These are phyloP conservation scores for Dipodomys merriami DNA, from an alignment of 2,113 vertebrate species.

Conservation along the genomic window DNA sequence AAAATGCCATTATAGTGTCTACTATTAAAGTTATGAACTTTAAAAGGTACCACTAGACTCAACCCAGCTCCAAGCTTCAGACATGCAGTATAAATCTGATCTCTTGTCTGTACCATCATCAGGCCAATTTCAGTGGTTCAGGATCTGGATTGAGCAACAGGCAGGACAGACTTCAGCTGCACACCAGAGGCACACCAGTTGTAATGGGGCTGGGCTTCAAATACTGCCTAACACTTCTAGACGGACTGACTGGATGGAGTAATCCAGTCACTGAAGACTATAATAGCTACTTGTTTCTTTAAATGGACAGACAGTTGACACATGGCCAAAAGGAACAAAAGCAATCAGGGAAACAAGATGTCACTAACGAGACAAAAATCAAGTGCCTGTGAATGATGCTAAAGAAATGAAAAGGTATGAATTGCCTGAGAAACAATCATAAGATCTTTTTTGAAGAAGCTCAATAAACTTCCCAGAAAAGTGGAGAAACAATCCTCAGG, in stretches of 20 bases:
- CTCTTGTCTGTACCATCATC: neutral
- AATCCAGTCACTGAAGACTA: neutral
- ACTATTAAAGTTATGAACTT: neutral
- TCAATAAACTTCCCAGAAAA: neutral
- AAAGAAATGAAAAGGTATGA: neutral
- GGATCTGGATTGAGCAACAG: neutral
- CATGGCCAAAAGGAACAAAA: neutral
- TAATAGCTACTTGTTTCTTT: neutral
- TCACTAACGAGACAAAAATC: neutral
- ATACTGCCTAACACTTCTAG: neutral
- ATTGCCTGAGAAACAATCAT: neutral
- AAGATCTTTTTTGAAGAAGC: neutral
- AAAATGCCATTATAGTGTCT: slow-evolving; percentile 27
- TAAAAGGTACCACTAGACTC: neutral
- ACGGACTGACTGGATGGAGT: neutral
- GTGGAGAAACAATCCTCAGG: neutral
- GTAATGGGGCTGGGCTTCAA: neutral
- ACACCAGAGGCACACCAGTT: neutral
- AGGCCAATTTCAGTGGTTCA: neutral
- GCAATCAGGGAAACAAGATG: neutral
- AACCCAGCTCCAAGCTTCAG: neutral
- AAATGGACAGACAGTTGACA: neutral
- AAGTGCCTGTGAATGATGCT: neutral
- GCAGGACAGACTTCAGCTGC: neutral
- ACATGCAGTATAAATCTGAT: neutral